phyloP scores from a whole-genome alignment of 2,888 invertebrate genomes.

The Helicoverpa assulta region DNA sequence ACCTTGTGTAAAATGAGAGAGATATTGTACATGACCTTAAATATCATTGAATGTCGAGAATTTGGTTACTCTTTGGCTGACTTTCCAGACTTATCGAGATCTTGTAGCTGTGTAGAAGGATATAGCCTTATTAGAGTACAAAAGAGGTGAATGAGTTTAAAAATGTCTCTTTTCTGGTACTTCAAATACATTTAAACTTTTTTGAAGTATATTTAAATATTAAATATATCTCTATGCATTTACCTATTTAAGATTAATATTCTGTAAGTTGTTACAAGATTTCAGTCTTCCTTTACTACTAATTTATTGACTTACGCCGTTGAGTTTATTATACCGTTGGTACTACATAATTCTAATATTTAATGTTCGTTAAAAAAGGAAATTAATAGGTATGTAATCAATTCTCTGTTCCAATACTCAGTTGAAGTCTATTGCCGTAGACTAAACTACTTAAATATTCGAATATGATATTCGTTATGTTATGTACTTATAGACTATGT shows the following conservation, averaged over 20 bases:
- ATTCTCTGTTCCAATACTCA: slow-evolving; percentile 60
- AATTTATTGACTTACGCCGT: slow-evolving; percentile 23
- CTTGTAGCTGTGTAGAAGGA: slow-evolving; percentile 23
- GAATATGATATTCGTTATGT: slow-evolving; percentile 47
- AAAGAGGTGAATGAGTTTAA: slow-evolving; percentile 27
- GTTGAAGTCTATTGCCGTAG: slow-evolving; percentile 27
- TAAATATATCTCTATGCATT: slow-evolving; percentile 61
- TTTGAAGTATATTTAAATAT: slow-evolving; percentile 45
- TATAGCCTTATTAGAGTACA: slow-evolving; percentile 40
- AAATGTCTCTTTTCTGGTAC: slow-evolving; percentile 9
- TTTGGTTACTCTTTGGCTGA: slow-evolving; percentile 8
- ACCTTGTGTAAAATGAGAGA: slow-evolving; percentile 35
- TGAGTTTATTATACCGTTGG: slow-evolving; percentile 50
- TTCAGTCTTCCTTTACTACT: slow-evolving; percentile 68
- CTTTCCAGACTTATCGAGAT: not conserved
- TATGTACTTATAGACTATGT: slow-evolving; percentile 61
- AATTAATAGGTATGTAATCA: slow-evolving; percentile 45
- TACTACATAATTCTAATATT: slow-evolving; percentile 34
- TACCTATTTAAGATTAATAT: slow-evolving; percentile 64
- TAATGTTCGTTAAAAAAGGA: slow-evolving; percentile 26
- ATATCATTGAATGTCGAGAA: slow-evolving; percentile 17
- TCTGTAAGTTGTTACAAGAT: slow-evolving; percentile 65
- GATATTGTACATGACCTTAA: slow-evolving; percentile 34
- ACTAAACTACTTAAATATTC: slow-evolving; percentile 28
- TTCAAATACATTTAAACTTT: slow-evolving; percentile 26